Conservation (phyloP, 1,140 invertebrate species). For the Ptiloglossa arizonensis region DNA sequence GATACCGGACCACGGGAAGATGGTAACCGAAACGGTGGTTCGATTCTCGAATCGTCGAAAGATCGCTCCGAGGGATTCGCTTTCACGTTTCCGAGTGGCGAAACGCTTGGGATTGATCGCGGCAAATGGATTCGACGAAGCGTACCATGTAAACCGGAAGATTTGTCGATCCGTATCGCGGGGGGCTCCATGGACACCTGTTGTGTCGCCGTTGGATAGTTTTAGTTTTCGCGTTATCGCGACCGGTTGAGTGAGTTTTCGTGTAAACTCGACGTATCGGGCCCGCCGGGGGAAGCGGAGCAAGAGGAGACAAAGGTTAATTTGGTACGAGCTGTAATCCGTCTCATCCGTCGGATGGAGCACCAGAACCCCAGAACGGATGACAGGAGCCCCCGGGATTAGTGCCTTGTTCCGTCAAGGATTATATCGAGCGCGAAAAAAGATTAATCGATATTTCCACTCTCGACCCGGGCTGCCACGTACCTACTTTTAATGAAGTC, state of each 20-base stretch:
- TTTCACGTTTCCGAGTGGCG: slow-evolving; percentile 41
- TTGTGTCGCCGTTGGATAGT: slow-evolving; percentile 73
- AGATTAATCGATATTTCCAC: slow-evolving; percentile 77
- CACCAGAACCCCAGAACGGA: slow-evolving; percentile 65
- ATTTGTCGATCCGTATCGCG: slow-evolving; percentile 71
- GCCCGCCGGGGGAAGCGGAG: neutral
- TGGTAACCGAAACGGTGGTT: neutral
- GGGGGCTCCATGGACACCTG: slow-evolving; percentile 71
- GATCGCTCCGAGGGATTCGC: slow-evolving; percentile 39
- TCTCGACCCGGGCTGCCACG: slow-evolving; percentile 48
- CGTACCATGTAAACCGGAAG: slow-evolving; percentile 62
- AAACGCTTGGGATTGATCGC: slow-evolving; percentile 51
- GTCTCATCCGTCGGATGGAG: slow-evolving; percentile 72
- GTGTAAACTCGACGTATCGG: slow-evolving; percentile 72
- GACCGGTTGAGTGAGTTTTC: slow-evolving; percentile 78
- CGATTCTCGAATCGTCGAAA: neutral
- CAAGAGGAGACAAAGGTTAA: slow-evolving; percentile 76
- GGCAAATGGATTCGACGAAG: slow-evolving; percentile 59
- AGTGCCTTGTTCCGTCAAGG: slow-evolving; percentile 79
- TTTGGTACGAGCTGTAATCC: slow-evolving; percentile 81
- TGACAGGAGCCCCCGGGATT: slow-evolving; percentile 77
- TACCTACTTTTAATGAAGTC: slow-evolving; percentile 78
- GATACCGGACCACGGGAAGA: too few species aligned
- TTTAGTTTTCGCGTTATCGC: slow-evolving; percentile 77
- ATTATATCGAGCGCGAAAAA: slow-evolving; percentile 80